Evolutionary conservation across 2,113 vertebrate genomes (phyloP), one percentile per base, ranked within the genome.

Genomic region (Syngnathoides biaculeatus): DNA sequence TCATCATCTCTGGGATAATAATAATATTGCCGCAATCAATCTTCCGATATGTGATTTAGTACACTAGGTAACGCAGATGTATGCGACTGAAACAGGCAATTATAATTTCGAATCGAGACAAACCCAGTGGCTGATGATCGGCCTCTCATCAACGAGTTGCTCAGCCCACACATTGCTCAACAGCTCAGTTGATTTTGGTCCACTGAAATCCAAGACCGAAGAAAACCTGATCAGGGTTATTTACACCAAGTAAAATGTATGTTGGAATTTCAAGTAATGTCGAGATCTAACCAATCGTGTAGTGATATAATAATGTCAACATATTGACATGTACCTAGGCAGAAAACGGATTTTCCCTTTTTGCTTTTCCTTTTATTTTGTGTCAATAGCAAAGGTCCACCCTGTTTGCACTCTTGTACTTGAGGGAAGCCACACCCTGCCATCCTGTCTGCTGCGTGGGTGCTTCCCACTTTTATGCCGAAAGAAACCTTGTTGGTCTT

Each of bases 351-450:
- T 68, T 79, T 64, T 30, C 64, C 66, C 42, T 61, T 63, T 65
- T 67, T 61, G n/a, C 57, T 26, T 35, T 59, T 30, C 4, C 22
- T 47, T 52, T 75, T 42, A 66, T 75, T 60, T 72, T 87, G 76
- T 87, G 88, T 89, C 82, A 85, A 90, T 76, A 90, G 69, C 84
- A 86, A 86, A 90, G 87, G 89, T 90, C 82, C 77, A 81, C 75
- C 57, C 71, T 80, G 84, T 86, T 72, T 83, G 69, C 69, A 55
- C 69, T 78, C 14, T 27, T 45, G 47, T 22, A 45, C 59, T 57
- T 74, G 75, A 84, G 79, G 64, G 77, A 64, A 76, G 82, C 80
- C 90, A 83, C 90, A 85, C 91, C 91, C 82, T 82, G 79, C 65
- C 67, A 65, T 43, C 76, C 75, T 73, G 79, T 76, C 73, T 67